These are phyloP conservation scores for Drosophila oshimai DNA, from an alignment of 1,140 invertebrate species.

Conservation along the genomic window DNA sequence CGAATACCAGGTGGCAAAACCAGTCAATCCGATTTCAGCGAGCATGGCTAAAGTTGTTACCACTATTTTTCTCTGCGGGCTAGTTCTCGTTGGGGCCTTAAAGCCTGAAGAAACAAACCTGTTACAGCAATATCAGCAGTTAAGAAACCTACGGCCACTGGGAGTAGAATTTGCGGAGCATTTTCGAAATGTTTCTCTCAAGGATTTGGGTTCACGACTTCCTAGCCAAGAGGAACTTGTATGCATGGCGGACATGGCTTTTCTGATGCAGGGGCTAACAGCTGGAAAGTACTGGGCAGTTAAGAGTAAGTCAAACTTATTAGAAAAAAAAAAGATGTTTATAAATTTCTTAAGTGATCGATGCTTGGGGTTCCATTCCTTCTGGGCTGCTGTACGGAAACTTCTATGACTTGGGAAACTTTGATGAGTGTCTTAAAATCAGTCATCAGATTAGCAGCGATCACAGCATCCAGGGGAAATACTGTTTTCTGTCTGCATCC, in stretches of 20 bases:
- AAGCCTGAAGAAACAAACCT: not conserved
- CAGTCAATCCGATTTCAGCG: not conserved
- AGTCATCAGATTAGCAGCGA: not conserved
- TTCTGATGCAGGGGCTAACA: not conserved
- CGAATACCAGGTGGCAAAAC: not conserved
- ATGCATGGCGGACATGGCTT: not conserved
- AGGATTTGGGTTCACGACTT: not conserved
- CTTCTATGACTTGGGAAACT: conserved; percentile 46
- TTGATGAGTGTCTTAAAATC: conserved; percentile 43
- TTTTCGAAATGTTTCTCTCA: not conserved
- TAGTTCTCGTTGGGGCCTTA: not conserved
- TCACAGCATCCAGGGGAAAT: conserved; percentile 27
- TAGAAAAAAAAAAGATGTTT: not conserved
- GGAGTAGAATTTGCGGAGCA: not conserved
- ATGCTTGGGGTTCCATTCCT: conserved; percentile 40
- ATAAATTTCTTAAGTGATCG: conserved; percentile 24
- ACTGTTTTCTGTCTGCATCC: conserved; percentile 1
- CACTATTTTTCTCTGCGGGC: not conserved
- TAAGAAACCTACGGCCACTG: not conserved
- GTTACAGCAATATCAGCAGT: not conserved
- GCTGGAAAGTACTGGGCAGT: not conserved
- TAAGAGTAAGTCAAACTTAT: conserved; percentile 5
- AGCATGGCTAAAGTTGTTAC: not conserved
- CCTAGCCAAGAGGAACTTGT: not conserved
- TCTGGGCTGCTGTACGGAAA: not conserved